Percentiles rank a stretch among this genome's conserved stretches.
phyloP scores from a whole-genome alignment of 2,113 vertebrate genomes.

The Psittacara wagleri region DNA sequence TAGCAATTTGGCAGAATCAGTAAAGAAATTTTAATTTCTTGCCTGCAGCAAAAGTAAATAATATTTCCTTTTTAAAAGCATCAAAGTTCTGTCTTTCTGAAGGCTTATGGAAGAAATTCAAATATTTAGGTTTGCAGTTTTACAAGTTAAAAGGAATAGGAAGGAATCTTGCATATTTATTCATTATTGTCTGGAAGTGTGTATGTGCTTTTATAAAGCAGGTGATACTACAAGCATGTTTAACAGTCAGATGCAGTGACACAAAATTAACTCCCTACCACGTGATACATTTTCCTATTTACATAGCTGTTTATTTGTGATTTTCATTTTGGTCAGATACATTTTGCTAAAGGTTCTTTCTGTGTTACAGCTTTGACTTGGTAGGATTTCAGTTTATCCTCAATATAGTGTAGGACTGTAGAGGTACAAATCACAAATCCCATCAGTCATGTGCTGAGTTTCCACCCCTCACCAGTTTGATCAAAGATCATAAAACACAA shows the following conservation, averaged over 20 bases:
- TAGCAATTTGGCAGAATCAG: slow-evolving; percentile 57
- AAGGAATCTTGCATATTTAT: neutral
- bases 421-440: neutral
- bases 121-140: slow-evolving; percentile 43
- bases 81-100: slow-evolving; percentile 63
- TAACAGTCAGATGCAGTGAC: neutral
- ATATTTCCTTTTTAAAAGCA: slow-evolving; percentile 51
- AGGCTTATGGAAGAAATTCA: slow-evolving; percentile 56
- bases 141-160: slow-evolving; percentile 22
- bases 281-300: accelerated
- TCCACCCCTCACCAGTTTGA: neutral
- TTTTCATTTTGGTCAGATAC: neutral
- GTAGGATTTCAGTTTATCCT: neutral
- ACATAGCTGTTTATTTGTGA: neutral
- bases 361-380: neutral
- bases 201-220: neutral
- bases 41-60: slow-evolving; percentile 56
- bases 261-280: neutral
- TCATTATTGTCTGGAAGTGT: slow-evolving; percentile 1
- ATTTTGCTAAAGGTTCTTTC: neutral
- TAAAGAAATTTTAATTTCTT: slow-evolving; percentile 57
- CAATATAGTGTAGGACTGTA: neutral
- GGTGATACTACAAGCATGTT: neutral
- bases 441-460: neutral
- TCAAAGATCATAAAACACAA: neutral